Evolutionary conservation across 2,113 vertebrate genomes (phyloP).

Genomic region (Murina feae): DNA sequence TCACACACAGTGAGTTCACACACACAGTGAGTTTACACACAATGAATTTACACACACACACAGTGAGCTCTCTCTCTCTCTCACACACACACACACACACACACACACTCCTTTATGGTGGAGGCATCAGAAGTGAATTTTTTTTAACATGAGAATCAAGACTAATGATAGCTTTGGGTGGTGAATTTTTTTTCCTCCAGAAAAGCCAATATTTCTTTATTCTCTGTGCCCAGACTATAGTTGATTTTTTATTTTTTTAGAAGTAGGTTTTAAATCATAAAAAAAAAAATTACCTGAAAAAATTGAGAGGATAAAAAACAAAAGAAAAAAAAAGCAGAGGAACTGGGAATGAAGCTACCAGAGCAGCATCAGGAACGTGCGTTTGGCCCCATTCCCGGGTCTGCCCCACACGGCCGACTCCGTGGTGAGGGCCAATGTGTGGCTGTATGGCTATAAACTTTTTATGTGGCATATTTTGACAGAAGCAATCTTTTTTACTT

Average conservation of each 20-base stretch:
- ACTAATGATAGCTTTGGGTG: neutral
- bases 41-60: neutral
- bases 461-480: neutral
- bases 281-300: neutral
- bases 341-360: neutral
- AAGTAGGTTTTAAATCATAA: neutral
- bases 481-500: slow-evolving; percentile 42
- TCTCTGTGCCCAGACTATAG: neutral
- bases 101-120: neutral
- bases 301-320: neutral
- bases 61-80: too few species aligned
- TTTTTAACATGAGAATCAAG: neutral
- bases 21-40: neutral
- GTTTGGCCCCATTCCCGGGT: neutral
- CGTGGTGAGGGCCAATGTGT: neutral
- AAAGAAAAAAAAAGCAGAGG: neutral
- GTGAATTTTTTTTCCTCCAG: neutral
- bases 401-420: neutral
- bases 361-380: neutral
- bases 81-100: neutral
- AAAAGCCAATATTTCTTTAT: slow-evolving; percentile 19
- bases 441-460: neutral
- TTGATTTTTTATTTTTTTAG: neutral
- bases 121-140: neutral
- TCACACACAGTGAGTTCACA: neutral